These are phyloP conservation scores for Agonopterix alstromeriana DNA, from an alignment of 2,888 invertebrate species.

Conservation along the genomic window DNA sequence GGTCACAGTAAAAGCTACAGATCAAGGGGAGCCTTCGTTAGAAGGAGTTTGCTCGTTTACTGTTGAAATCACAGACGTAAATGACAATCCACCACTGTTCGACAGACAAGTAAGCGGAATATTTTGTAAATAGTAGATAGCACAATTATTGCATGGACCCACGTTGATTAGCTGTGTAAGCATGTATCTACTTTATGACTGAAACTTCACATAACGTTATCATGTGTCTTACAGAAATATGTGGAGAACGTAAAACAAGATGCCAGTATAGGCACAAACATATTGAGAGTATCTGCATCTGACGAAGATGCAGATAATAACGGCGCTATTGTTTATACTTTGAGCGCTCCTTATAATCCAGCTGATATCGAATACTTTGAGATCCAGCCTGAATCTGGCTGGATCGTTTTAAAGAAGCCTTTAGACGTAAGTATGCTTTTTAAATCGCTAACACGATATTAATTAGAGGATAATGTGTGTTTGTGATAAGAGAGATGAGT, in stretches of 20 bases:
- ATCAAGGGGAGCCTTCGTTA: constrained; percentile 97
- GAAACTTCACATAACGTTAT: constrained; percentile 16
- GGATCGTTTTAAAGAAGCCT: constrained; percentile 96
- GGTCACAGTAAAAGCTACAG: constrained; percentile 97
- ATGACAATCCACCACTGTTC: constrained; percentile 97
- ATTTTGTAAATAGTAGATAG: constrained; percentile 16
- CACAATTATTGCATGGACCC: background rate
- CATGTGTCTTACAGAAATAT: constrained; percentile 86
- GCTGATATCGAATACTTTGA: constrained; percentile 96
- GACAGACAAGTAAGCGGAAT: constrained; percentile 88
- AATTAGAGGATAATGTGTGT: constrained; percentile 30
- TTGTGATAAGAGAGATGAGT: constrained; percentile 60
- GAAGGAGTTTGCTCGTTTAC: constrained; percentile 99
- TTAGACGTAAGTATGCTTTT: constrained; percentile 91
- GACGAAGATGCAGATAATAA: constrained; percentile 98
- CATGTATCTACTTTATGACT: constrained; percentile 1
- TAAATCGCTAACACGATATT: constrained; percentile 12
- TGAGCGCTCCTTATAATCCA: constrained; percentile 92
- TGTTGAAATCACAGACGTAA: constrained; percentile 97
- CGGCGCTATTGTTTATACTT: constrained; percentile 94
- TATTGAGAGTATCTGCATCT: constrained; percentile 95
- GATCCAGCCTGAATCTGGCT: constrained; percentile 97
- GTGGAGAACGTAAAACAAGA: constrained; percentile 98
- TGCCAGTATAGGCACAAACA: constrained; percentile 96
- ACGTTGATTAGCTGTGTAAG: background rate